phyloP scores from a whole-genome alignment of 2,113 vertebrate species.

The Nothobranchius furzeri region DNA sequence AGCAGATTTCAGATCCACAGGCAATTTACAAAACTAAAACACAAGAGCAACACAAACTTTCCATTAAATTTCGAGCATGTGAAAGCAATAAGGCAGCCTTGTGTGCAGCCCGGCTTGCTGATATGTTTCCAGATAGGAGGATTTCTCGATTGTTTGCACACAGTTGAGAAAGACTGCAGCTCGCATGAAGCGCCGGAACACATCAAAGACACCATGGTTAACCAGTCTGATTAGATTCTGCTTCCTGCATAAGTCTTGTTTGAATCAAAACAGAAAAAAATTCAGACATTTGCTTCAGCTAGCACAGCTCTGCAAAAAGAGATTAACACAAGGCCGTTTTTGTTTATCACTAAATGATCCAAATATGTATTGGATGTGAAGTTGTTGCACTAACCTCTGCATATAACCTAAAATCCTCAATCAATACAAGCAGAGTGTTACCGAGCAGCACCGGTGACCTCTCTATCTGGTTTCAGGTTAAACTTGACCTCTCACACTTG shows the following conservation, averaged over 20 bases:
- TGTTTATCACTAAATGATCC: conserved; percentile 2
- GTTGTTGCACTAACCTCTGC: not conserved
- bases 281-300: not conserved
- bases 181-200: conserved; percentile 5
- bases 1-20: conserved; percentile 56
- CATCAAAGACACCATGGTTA: conserved; percentile 11
- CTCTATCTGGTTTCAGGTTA: conserved; percentile 73
- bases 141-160: conserved; percentile 6
- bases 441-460: conserved; percentile 45
- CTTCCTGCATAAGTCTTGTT: conserved; percentile 8
- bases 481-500: conserved; percentile 78
- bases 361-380: not conserved
- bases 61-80: conserved; percentile 49
- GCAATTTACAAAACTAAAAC: conserved; percentile 54
- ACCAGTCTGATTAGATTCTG: conserved; percentile 22
- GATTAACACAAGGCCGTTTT: not conserved
- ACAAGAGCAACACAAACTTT: conserved; percentile 35
- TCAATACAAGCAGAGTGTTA: conserved; percentile 23
- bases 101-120: conserved; percentile 15
- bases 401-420: not conserved
- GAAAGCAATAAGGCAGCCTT: conserved; percentile 39
- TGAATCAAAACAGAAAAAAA: conserved; percentile 23
- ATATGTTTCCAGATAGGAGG: conserved; percentile 28
- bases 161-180: conserved; percentile 22
- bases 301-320: not conserved